Evolutionary conservation across 2,113 vertebrate genomes (phyloP).

Genomic region (Leuciscus idus): DNA sequence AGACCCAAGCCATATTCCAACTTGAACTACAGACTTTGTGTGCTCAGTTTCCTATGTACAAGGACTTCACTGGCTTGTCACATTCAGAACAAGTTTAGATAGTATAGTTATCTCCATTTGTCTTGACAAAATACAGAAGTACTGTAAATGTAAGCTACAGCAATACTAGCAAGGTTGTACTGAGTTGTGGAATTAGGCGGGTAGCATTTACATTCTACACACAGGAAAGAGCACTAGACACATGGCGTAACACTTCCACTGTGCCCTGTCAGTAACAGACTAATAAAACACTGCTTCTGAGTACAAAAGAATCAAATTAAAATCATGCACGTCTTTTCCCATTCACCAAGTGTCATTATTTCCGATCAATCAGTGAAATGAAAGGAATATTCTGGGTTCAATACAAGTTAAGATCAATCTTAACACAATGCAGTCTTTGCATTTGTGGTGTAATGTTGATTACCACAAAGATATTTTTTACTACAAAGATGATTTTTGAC

Average conservation of each 20-base stretch:
- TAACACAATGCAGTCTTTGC: neutral
- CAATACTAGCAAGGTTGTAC: conserved; percentile 65
- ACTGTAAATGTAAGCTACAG: conserved; percentile 49
- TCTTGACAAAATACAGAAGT: conserved; percentile 64
- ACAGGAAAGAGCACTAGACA: conserved; percentile 59
- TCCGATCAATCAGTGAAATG: conserved; percentile 41
- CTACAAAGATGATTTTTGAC: neutral
- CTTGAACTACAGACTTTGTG: conserved; percentile 63
- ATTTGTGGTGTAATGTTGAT: neutral
- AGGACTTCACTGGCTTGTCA: conserved; percentile 59
- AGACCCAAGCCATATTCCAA: conserved; percentile 69
- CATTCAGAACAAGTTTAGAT: conserved; percentile 75
- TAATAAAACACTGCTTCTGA: conserved; percentile 42
- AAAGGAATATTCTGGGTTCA: neutral
- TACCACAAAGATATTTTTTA: neutral
- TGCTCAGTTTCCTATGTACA: conserved; percentile 75
- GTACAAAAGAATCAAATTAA: conserved; percentile 48
- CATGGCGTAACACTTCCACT: conserved; percentile 41
- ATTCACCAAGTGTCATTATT: conserved; percentile 40
- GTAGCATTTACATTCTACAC: conserved; percentile 68
- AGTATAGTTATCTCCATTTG: conserved; percentile 64
- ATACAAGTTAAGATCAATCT: neutral
- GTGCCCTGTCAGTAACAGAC: conserved; percentile 53
- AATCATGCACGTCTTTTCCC: conserved; percentile 65
- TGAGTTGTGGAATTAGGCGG: conserved; percentile 58